A percentile compares a stretch with the other conserved stretches of the same genome.
Evolutionary conservation across 2,797 vertebrate species (phyloP).

Genomic region (Meda fulgida): DNA sequence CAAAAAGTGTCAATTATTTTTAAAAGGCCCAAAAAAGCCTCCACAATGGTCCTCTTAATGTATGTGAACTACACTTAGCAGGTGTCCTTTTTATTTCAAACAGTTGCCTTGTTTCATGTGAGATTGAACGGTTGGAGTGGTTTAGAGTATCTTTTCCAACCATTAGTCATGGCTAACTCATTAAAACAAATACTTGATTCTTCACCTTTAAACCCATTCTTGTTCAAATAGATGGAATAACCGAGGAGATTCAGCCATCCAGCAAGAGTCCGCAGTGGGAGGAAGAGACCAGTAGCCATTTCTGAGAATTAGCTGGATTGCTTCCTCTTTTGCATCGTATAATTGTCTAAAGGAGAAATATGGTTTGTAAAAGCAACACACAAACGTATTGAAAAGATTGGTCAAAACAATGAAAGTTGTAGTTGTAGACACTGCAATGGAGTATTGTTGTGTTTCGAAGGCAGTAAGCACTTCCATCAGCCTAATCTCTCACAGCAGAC

Average conservation of each 20-base stretch:
- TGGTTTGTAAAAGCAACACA: slow-evolving; percentile 17
- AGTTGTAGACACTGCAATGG: neutral
- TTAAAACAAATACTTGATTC: slow-evolving; percentile 65
- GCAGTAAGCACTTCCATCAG: neutral
- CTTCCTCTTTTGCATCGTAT: slow-evolving; percentile 33
- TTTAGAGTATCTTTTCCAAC: slow-evolving; percentile 64
- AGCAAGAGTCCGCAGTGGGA: slow-evolving; percentile 34
- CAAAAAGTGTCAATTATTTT: slow-evolving; percentile 67
- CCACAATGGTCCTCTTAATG: slow-evolving; percentile 63
- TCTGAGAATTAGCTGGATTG: slow-evolving; percentile 32
- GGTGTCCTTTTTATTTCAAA: slow-evolving; percentile 64
- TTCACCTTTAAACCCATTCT: slow-evolving; percentile 56
- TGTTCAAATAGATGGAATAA: slow-evolving; percentile 56
- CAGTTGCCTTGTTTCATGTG: slow-evolving; percentile 63
- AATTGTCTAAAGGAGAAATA: slow-evolving; percentile 48
- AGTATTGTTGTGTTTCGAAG: slow-evolving; percentile 1
- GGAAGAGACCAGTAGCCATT: slow-evolving; percentile 30
- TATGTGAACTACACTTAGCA: slow-evolving; percentile 65
- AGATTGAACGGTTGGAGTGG: slow-evolving; percentile 62
- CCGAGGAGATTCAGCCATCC: slow-evolving; percentile 37
- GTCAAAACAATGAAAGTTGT: slow-evolving; percentile 31
- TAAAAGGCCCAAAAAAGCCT: slow-evolving; percentile 59
- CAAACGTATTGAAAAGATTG: neutral
- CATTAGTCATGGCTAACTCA: slow-evolving; percentile 66
- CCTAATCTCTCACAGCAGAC: slow-evolving; percentile 15